Percentiles rank a stretch among this genome's conserved stretches.
These are phyloP conservation scores for Eolophus roseicapilla DNA, from an alignment of 2,113 vertebrate genomes.

Conservation along the genomic window DNA sequence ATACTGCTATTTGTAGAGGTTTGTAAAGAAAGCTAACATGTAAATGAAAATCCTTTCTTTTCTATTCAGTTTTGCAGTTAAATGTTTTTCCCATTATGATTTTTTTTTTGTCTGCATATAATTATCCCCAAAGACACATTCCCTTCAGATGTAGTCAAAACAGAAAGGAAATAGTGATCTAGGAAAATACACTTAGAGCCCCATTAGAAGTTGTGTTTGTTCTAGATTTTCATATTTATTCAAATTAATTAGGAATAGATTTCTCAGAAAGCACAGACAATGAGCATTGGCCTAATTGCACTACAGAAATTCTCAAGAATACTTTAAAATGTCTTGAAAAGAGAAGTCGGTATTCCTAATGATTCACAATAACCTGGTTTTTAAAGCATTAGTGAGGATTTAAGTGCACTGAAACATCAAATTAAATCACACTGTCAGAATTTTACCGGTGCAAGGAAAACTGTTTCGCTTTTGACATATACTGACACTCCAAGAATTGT, in stretches of 20 bases:
- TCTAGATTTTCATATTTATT: background rate
- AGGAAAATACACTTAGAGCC: background rate
- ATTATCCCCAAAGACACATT: background rate
- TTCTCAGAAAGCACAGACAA: background rate
- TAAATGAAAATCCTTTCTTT: background rate
- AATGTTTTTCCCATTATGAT: background rate
- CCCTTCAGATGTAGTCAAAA: background rate
- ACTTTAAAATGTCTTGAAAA: background rate
- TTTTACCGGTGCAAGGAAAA: background rate
- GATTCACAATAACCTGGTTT: background rate
- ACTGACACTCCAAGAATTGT: background rate
- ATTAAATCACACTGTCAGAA: background rate
- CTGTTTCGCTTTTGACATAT: background rate
- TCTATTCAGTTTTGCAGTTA: background rate
- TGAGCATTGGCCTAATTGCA: background rate
- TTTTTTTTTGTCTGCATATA: background rate
- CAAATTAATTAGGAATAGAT: background rate
- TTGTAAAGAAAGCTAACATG: background rate
- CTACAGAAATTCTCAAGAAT: background rate
- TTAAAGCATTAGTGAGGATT: background rate
- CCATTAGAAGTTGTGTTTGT: background rate
- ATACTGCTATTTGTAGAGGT: background rate
- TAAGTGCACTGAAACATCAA: background rate
- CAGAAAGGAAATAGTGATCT: background rate
- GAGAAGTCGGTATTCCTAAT: background rate